phyloP scores from a whole-genome alignment of 2,888 invertebrate species.

The Limnephilus lunatus region DNA sequence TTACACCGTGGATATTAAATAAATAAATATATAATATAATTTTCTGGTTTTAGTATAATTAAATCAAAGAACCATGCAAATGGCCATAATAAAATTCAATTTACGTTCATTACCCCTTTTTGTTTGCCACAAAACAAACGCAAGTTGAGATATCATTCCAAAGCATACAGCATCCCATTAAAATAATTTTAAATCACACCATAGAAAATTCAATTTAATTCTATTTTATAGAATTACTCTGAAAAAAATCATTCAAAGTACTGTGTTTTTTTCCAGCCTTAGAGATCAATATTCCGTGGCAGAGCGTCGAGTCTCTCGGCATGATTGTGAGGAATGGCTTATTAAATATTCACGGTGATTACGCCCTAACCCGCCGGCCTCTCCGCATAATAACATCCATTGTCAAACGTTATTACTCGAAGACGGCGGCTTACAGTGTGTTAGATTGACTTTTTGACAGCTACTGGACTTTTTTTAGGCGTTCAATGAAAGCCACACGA shows the following conservation, averaged over 20 bases:
- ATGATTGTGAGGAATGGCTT: slow-evolving; percentile 44
- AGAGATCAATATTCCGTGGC: slow-evolving; percentile 7
- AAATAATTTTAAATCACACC: neutral
- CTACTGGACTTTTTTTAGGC: slow-evolving; percentile 10
- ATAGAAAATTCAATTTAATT: neutral
- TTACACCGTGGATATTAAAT: too few relatives aligned
- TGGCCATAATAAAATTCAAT: neutral
- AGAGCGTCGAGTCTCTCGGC: neutral
- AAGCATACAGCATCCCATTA: neutral
- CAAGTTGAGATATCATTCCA: neutral
- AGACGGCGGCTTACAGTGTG: slow-evolving; percentile 23
- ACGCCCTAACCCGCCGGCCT: slow-evolving; percentile 24
- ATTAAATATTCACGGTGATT: slow-evolving; percentile 58
- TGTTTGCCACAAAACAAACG: neutral
- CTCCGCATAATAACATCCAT: slow-evolving; percentile 23
- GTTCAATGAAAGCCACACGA: neutral
- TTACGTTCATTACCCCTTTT: neutral
- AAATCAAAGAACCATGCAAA: neutral
- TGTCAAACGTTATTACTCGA: slow-evolving; percentile 48
- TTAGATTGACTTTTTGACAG: slow-evolving; percentile 39
- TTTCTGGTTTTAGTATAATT: neutral
- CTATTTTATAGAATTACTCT: neutral
- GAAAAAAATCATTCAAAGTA: neutral
- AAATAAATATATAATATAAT: neutral
- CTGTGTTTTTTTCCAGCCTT: neutral